These are phyloP conservation scores for Carcina quercana DNA, from an alignment of 2,888 invertebrate genomes.

Conservation along the genomic window DNA sequence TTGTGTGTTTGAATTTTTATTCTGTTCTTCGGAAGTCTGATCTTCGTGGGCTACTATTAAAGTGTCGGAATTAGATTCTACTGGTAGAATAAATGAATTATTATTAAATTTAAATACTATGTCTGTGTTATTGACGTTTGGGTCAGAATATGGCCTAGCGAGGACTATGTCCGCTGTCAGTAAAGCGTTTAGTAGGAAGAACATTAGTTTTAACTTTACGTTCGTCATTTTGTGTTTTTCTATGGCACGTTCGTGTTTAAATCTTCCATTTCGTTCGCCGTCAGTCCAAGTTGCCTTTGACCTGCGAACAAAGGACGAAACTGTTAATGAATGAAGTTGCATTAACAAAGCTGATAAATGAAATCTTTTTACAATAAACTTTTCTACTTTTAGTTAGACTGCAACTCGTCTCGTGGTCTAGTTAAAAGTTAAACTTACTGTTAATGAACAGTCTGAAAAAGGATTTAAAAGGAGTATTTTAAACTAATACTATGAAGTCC, in stretches of 20 bases:
- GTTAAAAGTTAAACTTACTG: too few species aligned
- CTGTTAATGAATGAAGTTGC: too few species aligned
- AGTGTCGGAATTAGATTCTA: slow-evolving; percentile 59
- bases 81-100: slow-evolving; percentile 50
- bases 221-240: slow-evolving; percentile 49
- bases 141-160: slow-evolving; percentile 46
- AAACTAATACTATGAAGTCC: too few species aligned
- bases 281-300: slow-evolving; percentile 10
- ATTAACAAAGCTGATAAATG: too few species aligned
- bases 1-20: slow-evolving; percentile 46
- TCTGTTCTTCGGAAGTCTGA: slow-evolving; percentile 40
- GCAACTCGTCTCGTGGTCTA: too few species aligned
- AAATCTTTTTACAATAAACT: too few species aligned
- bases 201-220: slow-evolving; percentile 67
- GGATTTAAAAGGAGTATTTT: too few species aligned
- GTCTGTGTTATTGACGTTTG: slow-evolving; percentile 38
- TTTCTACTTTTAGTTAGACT: too few species aligned
- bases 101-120: slow-evolving; percentile 40
- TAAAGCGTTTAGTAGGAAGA: slow-evolving; percentile 52
- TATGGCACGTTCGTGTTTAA: neutral
- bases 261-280: slow-evolving; percentile 2
- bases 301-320: slow-evolving; percentile 20
- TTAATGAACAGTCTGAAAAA: too few species aligned
- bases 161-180: slow-evolving; percentile 53
- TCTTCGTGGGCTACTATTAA: slow-evolving; percentile 51